Evolutionary conservation across 2,113 vertebrate species (phyloP).

Genomic region (Alethe castanea): DNA sequence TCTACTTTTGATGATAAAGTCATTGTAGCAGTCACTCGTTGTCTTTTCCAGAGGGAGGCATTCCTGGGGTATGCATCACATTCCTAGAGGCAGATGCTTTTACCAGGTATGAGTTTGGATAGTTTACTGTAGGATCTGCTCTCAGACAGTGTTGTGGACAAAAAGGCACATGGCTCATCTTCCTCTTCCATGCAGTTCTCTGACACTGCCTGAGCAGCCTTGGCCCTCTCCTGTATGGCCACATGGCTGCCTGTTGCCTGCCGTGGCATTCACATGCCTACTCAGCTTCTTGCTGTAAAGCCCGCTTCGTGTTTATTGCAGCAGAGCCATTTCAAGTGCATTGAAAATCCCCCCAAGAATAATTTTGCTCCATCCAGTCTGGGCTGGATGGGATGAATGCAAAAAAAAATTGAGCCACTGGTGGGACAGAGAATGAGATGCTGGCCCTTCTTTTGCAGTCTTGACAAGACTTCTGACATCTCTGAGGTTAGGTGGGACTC

Average conservation of each 20-base stretch:
- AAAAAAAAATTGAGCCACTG: neutral
- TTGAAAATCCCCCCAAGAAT: neutral
- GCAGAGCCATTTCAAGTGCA: neutral
- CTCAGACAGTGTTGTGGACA: neutral
- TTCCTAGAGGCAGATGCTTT: neutral
- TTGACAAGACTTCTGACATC: rapidly evolving
- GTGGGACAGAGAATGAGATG: neutral
- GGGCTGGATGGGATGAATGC: neutral
- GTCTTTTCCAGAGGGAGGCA: neutral
- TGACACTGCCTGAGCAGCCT: neutral
- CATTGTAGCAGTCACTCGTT: rapidly evolving
- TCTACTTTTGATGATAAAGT: neutral
- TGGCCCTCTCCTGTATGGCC: neutral
- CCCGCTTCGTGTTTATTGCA: neutral
- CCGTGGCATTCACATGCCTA: rapidly evolving
- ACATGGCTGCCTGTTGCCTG: neutral
- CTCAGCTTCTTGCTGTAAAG: neutral
- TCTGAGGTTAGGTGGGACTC: neutral
- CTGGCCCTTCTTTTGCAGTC: neutral
- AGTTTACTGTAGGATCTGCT: neutral
- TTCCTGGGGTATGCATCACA: neutral
- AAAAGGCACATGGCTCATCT: neutral
- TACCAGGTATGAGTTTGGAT: neutral
- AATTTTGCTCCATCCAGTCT: rapidly evolving
- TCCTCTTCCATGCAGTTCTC: neutral